Conservation (phyloP, 2,797 vertebrate genomes). For the Arctocebus calabarensis region DNA sequence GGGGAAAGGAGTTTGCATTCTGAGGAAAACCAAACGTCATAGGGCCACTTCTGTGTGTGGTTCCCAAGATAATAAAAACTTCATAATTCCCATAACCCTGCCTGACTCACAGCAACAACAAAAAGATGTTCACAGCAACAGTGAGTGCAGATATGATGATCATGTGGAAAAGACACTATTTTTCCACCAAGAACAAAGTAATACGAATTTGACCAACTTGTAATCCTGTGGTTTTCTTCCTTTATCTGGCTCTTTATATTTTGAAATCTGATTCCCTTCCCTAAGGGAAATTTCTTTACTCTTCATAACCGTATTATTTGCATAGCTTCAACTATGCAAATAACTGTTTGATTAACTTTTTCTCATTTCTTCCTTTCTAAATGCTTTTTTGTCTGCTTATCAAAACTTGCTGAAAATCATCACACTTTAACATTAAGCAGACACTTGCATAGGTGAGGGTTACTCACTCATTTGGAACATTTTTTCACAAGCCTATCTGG, state of each 20-base stretch:
- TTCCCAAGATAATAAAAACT: constrained; percentile 3
- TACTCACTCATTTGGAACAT: not conserved
- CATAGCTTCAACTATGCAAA: too few species aligned
- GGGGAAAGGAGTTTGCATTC: not conserved
- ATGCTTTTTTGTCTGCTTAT: not conserved
- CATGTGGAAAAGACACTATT: not conserved
- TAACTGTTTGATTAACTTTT: not conserved
- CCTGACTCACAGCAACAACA: not conserved
- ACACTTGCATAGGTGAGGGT: not conserved
- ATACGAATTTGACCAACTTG: not conserved
- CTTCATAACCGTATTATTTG: too few species aligned
- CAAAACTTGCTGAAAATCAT: not conserved
- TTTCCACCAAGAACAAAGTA: not conserved
- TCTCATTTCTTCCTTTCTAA: not conserved
- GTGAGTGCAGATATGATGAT: rapidly evolving
- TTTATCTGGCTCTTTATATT: not conserved
- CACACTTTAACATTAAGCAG: not conserved
- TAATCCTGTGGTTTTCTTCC: not conserved
- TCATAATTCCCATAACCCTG: not conserved
- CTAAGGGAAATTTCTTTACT: too few species aligned
- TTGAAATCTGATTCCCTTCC: not conserved
- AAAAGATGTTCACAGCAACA: not conserved
- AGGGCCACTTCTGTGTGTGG: not conserved
- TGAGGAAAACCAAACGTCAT: constrained; percentile 38
- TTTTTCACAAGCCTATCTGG: not conserved